phyloP scores from a whole-genome alignment of 2,888 invertebrate genomes.

The Aspidiotus destructor region DNA sequence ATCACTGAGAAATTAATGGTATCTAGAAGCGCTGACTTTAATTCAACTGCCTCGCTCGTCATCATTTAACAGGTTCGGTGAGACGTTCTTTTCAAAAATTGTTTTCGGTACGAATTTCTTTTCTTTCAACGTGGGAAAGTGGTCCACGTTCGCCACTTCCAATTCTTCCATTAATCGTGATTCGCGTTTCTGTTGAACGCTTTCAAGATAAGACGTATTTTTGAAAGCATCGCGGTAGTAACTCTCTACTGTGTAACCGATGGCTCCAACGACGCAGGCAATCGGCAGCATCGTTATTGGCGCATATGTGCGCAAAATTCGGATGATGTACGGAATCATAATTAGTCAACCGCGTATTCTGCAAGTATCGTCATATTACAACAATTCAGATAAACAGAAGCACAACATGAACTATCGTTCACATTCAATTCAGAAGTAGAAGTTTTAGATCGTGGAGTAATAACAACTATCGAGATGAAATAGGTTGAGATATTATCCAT shows the following conservation, averaged over 20 bases:
- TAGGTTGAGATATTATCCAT: too few relatives aligned
- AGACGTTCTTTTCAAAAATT: constrained; percentile 45
- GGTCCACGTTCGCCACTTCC: constrained; percentile 43
- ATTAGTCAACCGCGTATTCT: not conserved
- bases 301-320: constrained; percentile 49
- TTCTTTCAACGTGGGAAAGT: constrained; percentile 57
- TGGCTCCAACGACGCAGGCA: constrained; percentile 67
- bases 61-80: constrained; percentile 40
- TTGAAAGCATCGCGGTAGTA: constrained; percentile 48
- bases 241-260: constrained; percentile 79
- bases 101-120: constrained; percentile 47
- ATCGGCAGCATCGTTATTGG: constrained; percentile 72
- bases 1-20: not conserved
- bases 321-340: not conserved
- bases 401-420: too few relatives aligned
- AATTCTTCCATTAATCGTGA: constrained; percentile 55
- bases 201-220: constrained; percentile 41
- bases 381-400: too few relatives aligned
- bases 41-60: not conserved
- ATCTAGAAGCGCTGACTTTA: not conserved
- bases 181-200: constrained; percentile 62
- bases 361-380: not conserved
- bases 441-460: too few relatives aligned
- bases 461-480: too few relatives aligned
- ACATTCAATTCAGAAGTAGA: too few relatives aligned